These are phyloP conservation scores for Hemicrepidius hirtus DNA, from an alignment of 2,888 invertebrate genomes.

Conservation along the genomic window DNA sequence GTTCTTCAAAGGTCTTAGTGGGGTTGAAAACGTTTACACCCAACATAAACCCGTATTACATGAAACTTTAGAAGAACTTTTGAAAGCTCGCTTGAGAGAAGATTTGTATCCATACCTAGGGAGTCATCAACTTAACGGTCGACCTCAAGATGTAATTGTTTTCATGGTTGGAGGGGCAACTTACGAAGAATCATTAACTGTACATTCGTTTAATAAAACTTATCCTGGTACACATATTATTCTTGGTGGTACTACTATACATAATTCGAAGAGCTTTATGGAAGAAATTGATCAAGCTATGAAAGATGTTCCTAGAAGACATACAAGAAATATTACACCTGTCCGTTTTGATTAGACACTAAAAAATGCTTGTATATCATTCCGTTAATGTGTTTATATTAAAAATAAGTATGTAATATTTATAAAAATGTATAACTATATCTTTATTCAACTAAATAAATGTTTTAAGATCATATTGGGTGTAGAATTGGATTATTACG, in stretches of 20 bases:
- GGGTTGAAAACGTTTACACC: conserved; percentile 99
- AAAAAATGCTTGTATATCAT: not conserved
- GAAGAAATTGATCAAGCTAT: conserved; percentile 84
- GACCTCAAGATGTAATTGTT: conserved; percentile 95
- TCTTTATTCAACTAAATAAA: too few relatives aligned
- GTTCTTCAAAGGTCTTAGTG: conserved; percentile 91
- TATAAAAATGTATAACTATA: not conserved
- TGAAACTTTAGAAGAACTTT: conserved; percentile 91
- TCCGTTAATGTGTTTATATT: not conserved
- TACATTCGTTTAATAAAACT: conserved; percentile 86
- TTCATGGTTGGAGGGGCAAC: conserved; percentile 98
- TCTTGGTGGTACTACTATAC: conserved; percentile 93
- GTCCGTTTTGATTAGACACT: conserved; percentile 24
- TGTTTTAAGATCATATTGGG: too few relatives aligned
- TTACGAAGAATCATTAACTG: conserved; percentile 94
- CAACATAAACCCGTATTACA: conserved; percentile 96
- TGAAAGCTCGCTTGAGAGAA: conserved; percentile 93
- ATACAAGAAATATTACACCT: conserved; percentile 66
- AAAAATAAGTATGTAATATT: not conserved
- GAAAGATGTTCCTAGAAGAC: conserved; percentile 79
- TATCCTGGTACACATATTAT: conserved; percentile 85
- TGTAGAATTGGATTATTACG: too few relatives aligned
- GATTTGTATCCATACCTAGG: conserved; percentile 89
- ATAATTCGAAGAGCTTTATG: conserved; percentile 89
- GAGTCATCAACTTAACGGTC: conserved; percentile 75